A percentile compares a stretch with the other conserved stretches of the same genome.
These are phyloP conservation scores for Tinea pellionella DNA, from an alignment of 2,888 invertebrate species.

Conservation along the genomic window DNA sequence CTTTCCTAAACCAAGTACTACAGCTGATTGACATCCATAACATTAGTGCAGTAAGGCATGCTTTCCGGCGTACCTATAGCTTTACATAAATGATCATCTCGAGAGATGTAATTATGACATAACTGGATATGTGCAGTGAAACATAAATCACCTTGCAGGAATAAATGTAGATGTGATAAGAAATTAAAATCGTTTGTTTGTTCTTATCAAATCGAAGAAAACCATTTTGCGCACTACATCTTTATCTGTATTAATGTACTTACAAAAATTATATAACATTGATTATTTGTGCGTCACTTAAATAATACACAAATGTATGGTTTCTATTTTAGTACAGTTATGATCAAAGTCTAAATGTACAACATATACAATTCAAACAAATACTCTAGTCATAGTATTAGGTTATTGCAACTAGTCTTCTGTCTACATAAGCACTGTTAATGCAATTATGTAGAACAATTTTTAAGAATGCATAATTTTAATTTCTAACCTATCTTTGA, in stretches of 20 bases:
- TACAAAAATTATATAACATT: not conserved
- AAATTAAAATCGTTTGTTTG: not conserved
- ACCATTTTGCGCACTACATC: not conserved
- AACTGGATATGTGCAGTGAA: not conserved
- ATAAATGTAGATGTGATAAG: not conserved
- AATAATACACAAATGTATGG: not conserved
- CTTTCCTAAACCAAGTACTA: constrained; percentile 8
- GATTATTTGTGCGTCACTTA: not conserved
- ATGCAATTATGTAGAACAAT: not conserved
- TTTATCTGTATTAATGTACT: not conserved
- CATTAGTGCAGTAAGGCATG: constrained; percentile 17
- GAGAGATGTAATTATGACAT: not conserved
- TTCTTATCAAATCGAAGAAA: not conserved
- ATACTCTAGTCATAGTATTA: not conserved
- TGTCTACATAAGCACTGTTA: not conserved
- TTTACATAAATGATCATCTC: not conserved
- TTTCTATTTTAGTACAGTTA: not conserved
- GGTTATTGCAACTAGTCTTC: not conserved
- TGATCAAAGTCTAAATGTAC: not conserved
- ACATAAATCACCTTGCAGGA: not conserved
- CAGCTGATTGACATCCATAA: constrained; percentile 25
- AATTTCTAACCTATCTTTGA: too few species aligned
- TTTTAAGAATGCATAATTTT: too few species aligned
- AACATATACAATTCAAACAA: not conserved
- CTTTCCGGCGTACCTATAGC: not conserved